Evolutionary conservation across 1,140 invertebrate species (phyloP).

Genomic region (Bombus pascuorum): DNA sequence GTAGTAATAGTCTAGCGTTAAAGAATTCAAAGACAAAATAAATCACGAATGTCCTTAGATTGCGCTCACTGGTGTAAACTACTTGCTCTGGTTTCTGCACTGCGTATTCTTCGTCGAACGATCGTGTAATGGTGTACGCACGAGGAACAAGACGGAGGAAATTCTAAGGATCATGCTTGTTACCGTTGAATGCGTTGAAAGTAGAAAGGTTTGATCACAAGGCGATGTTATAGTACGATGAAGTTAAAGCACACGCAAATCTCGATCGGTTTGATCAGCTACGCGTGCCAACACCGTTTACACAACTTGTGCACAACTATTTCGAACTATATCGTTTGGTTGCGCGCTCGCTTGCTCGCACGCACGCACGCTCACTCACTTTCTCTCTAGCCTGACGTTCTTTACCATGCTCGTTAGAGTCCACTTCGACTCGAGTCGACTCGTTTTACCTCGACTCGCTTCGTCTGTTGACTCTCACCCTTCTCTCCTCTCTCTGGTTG

Average conservation of each 20-base stretch:
- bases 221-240: not conserved
- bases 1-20: not conserved
- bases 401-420: slow-evolving; percentile 6
- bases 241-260: not conserved
- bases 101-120: not conserved
- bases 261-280: not conserved
- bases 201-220: not conserved
- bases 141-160: not conserved
- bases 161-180: slow-evolving; percentile 34
- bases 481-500: not conserved
- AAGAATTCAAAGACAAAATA: not conserved
- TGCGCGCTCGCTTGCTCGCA: not conserved
- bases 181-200: not conserved
- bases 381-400: slow-evolving; percentile 29
- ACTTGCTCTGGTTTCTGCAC: slow-evolving; percentile 25
- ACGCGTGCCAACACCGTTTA: slow-evolving; percentile 6
- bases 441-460: slow-evolving; percentile 30
- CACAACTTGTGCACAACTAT: slow-evolving; percentile 27
- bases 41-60: not conserved
- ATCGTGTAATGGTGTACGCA: not conserved
- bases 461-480: slow-evolving; percentile 16
- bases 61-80: not conserved
- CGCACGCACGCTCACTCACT: not conserved
- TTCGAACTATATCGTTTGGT: slow-evolving; percentile 22
- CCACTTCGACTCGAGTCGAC: slow-evolving; percentile 12